Evolutionary conservation across 1,140 invertebrate genomes (phyloP), one percentile per base, ranked within the genome.

Genomic region (Matsumurasca onukii): DNA sequence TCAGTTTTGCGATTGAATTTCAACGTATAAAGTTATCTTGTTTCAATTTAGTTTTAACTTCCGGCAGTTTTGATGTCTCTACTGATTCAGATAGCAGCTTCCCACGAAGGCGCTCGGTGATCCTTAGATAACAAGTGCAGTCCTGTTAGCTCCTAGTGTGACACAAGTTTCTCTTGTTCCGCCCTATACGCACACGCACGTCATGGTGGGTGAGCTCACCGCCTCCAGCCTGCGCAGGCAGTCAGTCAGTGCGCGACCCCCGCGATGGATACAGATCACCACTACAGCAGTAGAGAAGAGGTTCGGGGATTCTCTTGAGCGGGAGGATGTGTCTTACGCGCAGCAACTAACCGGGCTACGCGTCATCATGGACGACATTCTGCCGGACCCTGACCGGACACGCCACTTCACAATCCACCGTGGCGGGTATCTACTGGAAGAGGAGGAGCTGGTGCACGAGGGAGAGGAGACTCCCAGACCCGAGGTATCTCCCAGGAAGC

Each of bases 381-480:
- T 63, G 2, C 27, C 61, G 2, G 62, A 24, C 2, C 27, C 20
- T 9, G 62, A 65, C 5, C 20, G 62, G 24, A 65, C 34, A 27
- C 29, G 62, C 20, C n/a, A 17, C 25, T 65, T 65, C 39, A 65
- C 75, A 1, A 73, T 75, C 57, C 74, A 77, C 31, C 67, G 70
- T 15, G 70, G 74, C n/a, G 74, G 75, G 55, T 78, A 75, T 59
- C 74, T 79, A 67, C 71, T 78, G 0, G 68, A 76, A 30, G 77
- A 80, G 57, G 78, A 80, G 49, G 77, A 78, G 48, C 64, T 78
- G 15, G 70, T 76, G 2, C n/a, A n/a, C n/a, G 73, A 78, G n/a
- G 70, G 76, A 1, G 73, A 78, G n/a, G 77, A 79, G 52, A 31
- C 24, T 34, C 24, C 30, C 63, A 22, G 67, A 34, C 66, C 67